phyloP scores from a whole-genome alignment of 2,113 vertebrate genomes.

The Phocoena sinus region DNA sequence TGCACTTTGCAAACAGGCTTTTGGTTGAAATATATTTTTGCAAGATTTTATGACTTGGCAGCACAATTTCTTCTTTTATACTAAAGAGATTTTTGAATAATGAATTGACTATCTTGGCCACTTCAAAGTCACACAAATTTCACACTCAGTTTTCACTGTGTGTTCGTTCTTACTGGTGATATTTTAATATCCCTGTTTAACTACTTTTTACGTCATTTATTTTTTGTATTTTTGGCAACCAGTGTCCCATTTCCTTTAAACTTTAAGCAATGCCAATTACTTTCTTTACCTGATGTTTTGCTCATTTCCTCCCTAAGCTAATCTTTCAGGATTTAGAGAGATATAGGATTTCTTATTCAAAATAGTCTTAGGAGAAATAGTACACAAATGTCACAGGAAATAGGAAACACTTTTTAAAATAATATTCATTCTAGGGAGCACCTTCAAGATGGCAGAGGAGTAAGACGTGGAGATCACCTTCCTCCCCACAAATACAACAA shows the following conservation, averaged over 20 bases:
- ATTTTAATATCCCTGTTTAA: constrained; percentile 54
- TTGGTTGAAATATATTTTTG: constrained; percentile 34
- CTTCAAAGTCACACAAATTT: constrained; percentile 52
- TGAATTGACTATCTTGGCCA: constrained; percentile 44
- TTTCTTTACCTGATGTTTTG: constrained; percentile 51
- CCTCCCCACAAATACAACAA: too few relatives aligned
- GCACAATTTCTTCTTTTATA: constrained; percentile 26
- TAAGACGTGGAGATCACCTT: too few relatives aligned
- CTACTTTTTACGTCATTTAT: constrained; percentile 29
- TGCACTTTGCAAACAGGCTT: constrained; percentile 22
- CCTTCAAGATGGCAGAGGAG: too few relatives aligned
- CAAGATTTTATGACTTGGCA: constrained; percentile 47
- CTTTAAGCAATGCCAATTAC: constrained; percentile 11
- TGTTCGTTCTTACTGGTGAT: not conserved
- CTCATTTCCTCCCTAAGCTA: constrained; percentile 32
- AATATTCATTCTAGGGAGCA: too few relatives aligned
- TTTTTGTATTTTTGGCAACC: constrained; percentile 37
- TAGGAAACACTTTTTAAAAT: not conserved
- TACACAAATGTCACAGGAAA: constrained; percentile 18
- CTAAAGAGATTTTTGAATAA: constrained; percentile 19
- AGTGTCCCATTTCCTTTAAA: constrained; percentile 30
- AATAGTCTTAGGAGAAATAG: not conserved
- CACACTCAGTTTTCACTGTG: constrained; percentile 53
- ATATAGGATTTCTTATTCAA: constrained; percentile 38
- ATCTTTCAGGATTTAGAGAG: constrained; percentile 43